These are phyloP conservation scores for Diorhabda elongata DNA, from an alignment of 1,140 invertebrate genomes.

Conservation along the genomic window DNA sequence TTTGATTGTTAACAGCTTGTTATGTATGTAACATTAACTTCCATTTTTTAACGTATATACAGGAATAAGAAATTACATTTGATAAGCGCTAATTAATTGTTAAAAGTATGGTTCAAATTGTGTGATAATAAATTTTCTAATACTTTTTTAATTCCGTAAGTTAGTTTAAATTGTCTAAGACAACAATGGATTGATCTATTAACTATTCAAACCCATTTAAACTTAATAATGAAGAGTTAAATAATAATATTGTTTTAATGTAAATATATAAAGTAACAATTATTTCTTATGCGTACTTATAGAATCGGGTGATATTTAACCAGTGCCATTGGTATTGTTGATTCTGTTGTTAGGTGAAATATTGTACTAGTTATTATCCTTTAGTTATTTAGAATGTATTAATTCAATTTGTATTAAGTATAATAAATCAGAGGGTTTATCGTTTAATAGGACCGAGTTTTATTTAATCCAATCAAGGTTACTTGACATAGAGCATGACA, in stretches of 20 bases:
- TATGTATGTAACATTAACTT: too few relatives aligned
- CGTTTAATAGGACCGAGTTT: conserved; percentile 17
- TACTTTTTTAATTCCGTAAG: not conserved
- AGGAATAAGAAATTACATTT: too few relatives aligned
- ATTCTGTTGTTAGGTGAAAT: conserved; percentile 48
- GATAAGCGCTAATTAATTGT: not conserved
- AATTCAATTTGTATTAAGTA: conserved; percentile 44
- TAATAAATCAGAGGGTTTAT: conserved; percentile 50
- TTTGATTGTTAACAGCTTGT: too few relatives aligned
- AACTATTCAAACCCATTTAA: not conserved
- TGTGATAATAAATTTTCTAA: not conserved
- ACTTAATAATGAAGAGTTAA: not conserved
- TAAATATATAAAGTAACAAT: conserved; percentile 39
- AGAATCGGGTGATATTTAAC: conserved; percentile 51
- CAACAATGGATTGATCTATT: not conserved
- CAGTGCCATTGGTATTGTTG: conserved; percentile 50
- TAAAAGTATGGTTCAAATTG: conserved; percentile 1
- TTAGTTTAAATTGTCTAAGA: not conserved
- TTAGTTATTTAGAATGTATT: conserved; percentile 44
- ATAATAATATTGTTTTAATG: conserved; percentile 28
- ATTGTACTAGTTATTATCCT: conserved; percentile 45
- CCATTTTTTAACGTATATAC: too few relatives aligned
- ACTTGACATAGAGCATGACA: too few relatives aligned
- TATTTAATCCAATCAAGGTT: not conserved
- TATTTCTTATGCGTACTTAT: conserved; percentile 46